Conservation (phyloP, 2,797 vertebrate genomes). For the Buceros bicornis region DNA sequence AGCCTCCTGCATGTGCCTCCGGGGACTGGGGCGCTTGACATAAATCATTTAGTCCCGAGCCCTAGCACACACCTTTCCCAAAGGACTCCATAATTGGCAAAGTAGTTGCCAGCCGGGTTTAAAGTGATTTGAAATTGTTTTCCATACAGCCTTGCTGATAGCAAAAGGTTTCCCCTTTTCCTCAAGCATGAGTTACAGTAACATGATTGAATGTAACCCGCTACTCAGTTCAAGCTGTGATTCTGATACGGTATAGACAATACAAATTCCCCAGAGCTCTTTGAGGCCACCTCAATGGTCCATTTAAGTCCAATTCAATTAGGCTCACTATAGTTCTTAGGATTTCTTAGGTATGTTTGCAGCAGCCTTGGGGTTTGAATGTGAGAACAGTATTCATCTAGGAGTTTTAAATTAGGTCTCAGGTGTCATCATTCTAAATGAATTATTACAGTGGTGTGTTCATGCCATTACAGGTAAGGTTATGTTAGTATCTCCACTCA, state of each 20-base stretch:
- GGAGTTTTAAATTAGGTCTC: slow-evolving; percentile 89
- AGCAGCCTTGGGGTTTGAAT: slow-evolving; percentile 85
- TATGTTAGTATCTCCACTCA: slow-evolving; percentile 81
- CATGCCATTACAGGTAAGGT: slow-evolving; percentile 82
- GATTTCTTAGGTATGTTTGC: slow-evolving; percentile 84
- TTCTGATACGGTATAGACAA: slow-evolving; percentile 87
- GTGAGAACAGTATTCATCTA: slow-evolving; percentile 84
- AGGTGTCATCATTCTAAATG: slow-evolving; percentile 87
- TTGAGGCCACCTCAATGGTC: slow-evolving; percentile 85
- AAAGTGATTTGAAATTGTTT: slow-evolving; percentile 88
- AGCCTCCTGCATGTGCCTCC: slow-evolving; percentile 76
- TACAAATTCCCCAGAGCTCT: slow-evolving; percentile 83
- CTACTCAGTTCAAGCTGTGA: slow-evolving; percentile 87
- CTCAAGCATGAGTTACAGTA: slow-evolving; percentile 86
- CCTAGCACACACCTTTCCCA: slow-evolving; percentile 83
- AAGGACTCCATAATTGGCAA: slow-evolving; percentile 85
- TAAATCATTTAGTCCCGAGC: slow-evolving; percentile 86
- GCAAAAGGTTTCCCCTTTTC: slow-evolving; percentile 85
- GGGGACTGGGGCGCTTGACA: slow-evolving; percentile 82
- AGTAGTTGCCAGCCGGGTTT: slow-evolving; percentile 86
- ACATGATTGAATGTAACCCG: slow-evolving; percentile 87
- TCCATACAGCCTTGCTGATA: slow-evolving; percentile 85
- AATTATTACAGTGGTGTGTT: slow-evolving; percentile 85
- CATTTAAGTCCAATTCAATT: slow-evolving; percentile 88
- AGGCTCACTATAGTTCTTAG: slow-evolving; percentile 86